Conservation (phyloP, 2,888 invertebrate species). For the Dyspetes luteomarginatus region DNA sequence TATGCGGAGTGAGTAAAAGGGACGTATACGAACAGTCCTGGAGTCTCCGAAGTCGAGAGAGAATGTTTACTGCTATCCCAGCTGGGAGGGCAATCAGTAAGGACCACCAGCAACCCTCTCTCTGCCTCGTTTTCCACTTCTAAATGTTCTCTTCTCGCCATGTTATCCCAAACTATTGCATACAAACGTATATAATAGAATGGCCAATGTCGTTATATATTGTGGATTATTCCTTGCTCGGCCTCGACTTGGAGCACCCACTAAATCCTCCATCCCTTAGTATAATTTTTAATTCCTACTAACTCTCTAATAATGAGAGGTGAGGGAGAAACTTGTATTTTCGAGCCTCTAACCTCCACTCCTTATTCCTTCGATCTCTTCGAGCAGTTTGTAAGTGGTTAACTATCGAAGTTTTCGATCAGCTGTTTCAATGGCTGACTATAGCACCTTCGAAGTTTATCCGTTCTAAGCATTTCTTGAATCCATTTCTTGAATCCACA, state of each 20-base stretch:
- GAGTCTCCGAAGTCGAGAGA: conserved; percentile 59
- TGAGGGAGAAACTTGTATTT: conserved; percentile 53
- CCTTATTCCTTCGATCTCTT: conserved; percentile 26
- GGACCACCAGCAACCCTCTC: conserved; percentile 67
- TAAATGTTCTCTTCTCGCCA: conserved; percentile 47
- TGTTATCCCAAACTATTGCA: conserved; percentile 48
- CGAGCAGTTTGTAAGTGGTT: conserved; percentile 15
- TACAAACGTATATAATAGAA: conserved; percentile 77
- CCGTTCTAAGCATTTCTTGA: not conserved
- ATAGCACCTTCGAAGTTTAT: not conserved
- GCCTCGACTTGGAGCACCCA: conserved; percentile 50
- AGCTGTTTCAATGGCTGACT: conserved; percentile 40
- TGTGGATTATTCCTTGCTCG: conserved; percentile 75
- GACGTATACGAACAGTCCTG: not conserved
- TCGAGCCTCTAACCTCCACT: conserved; percentile 56
- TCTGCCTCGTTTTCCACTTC: conserved; percentile 48
- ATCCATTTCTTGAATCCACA: not conserved
- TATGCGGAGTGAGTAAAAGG: conserved; percentile 41
- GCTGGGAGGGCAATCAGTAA: conserved; percentile 81
- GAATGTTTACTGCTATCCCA: conserved; percentile 82
- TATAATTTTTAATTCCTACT: conserved; percentile 11
- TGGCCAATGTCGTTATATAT: conserved; percentile 78
- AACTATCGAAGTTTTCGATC: conserved; percentile 25
- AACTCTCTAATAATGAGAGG: conserved; percentile 21
- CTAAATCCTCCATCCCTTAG: conserved; percentile 43